phyloP scores from a whole-genome alignment of 2,113 vertebrate genomes.

The Alexandromys fortis region DNA sequence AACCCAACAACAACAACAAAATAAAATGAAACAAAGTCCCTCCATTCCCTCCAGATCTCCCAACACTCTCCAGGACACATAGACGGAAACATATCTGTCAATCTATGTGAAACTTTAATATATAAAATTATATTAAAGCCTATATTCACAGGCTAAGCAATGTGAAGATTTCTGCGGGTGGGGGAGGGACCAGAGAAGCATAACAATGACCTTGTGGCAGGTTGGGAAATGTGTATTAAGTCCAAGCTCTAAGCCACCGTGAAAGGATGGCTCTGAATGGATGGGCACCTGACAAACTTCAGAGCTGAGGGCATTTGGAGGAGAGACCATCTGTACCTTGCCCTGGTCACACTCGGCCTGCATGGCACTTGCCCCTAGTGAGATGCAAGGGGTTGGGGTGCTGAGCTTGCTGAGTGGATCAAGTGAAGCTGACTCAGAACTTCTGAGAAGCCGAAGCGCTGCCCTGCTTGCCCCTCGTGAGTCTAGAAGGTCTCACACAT shows the following conservation, averaged over 20 bases:
- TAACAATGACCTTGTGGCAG: neutral
- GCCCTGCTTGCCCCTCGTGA: neutral
- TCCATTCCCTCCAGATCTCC: too few relatives aligned
- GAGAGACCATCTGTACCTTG: neutral
- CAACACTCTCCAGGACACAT: neutral
- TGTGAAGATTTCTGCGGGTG: neutral
- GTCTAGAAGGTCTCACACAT: neutral
- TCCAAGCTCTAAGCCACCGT: neutral
- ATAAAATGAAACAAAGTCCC: neutral
- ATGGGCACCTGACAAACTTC: neutral
- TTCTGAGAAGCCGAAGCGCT: neutral
- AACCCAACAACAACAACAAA: too few relatives aligned
- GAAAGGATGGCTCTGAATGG: neutral
- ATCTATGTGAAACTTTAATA: neutral
- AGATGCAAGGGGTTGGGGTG: neutral
- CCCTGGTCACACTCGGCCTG: neutral
- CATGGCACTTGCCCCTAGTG: neutral
- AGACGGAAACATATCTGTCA: neutral
- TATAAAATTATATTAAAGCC: neutral
- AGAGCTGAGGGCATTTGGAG: neutral
- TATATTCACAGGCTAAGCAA: neutral
- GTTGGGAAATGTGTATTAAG: neutral
- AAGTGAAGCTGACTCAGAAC: conserved; percentile 10
- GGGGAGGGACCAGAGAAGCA: neutral
- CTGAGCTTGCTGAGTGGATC: neutral